phyloP scores from a whole-genome alignment of 2,888 invertebrate genomes.

The Caenorhabditis macrosperma region DNA sequence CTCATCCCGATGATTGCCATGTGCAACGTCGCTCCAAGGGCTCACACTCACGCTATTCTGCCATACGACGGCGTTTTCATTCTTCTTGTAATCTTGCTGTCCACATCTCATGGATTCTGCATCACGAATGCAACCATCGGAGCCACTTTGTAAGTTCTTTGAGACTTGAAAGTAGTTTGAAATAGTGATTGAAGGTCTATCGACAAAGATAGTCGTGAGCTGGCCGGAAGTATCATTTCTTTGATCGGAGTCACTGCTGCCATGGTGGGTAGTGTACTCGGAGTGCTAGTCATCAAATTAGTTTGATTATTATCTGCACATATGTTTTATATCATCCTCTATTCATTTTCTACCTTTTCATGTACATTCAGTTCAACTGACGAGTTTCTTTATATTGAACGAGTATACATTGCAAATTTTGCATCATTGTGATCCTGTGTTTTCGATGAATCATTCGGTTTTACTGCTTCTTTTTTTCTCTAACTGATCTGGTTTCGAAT shows the following conservation, averaged over 20 bases:
- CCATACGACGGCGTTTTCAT: slow-evolving; percentile 69
- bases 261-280: slow-evolving; percentile 58
- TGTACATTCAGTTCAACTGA: slow-evolving; percentile 42
- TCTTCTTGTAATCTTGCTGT: slow-evolving; percentile 63
- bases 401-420: slow-evolving; percentile 18
- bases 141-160: slow-evolving; percentile 54
- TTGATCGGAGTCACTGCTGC: slow-evolving; percentile 62
- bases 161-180: not conserved
- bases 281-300: slow-evolving; percentile 58
- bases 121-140: slow-evolving; percentile 62
- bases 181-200: slow-evolving; percentile 30
- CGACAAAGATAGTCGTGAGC: slow-evolving; percentile 44
- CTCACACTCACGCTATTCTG: slow-evolving; percentile 59
- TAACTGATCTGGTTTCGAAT: not conserved
- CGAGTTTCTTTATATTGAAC: slow-evolving; percentile 21
- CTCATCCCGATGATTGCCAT: slow-evolving; percentile 64
- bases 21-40: slow-evolving; percentile 67
- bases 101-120: slow-evolving; percentile 66
- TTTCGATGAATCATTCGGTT: slow-evolving; percentile 18
- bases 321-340: not conserved
- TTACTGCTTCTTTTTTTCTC: not conserved
- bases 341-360: slow-evolving; percentile 2
- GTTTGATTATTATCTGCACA: slow-evolving; percentile 16
- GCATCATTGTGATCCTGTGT: slow-evolving; percentile 1
- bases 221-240: slow-evolving; percentile 59